These are phyloP conservation scores for Bubo blakistoni DNA, from an alignment of 2,113 vertebrate genomes.

Conservation along the genomic window DNA sequence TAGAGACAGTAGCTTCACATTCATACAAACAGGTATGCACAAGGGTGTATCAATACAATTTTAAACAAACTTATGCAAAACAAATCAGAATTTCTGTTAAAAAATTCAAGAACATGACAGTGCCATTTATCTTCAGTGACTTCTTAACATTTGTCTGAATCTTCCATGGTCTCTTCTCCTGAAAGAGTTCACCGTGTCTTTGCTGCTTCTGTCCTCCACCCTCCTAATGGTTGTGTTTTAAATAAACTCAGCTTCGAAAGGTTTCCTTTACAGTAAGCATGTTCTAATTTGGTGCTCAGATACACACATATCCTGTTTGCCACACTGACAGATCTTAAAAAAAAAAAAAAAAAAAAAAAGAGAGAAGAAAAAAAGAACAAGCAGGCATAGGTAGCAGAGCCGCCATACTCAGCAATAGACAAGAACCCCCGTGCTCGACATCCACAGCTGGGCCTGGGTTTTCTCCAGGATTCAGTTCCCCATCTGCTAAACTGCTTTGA, in stretches of 20 bases:
- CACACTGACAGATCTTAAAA: not conserved
- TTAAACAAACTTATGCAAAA: not conserved
- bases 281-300: not conserved
- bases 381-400: not conserved
- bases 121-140: not conserved
- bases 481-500: not conserved
- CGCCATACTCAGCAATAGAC: rapidly evolving
- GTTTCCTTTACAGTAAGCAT: slow-evolving; percentile 6
- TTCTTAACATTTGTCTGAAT: not conserved
- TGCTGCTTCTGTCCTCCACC: not conserved
- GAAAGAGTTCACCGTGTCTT: not conserved
- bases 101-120: not conserved
- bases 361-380: not conserved
- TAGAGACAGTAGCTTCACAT: not conserved
- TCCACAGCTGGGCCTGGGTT: not conserved
- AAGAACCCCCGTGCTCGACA: not conserved
- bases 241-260: slow-evolving; percentile 1
- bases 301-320: slow-evolving; percentile 15
- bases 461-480: not conserved
- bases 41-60: not conserved
- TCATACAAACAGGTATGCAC: not conserved
- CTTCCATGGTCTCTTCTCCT: not conserved
- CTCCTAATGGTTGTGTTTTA: not conserved
- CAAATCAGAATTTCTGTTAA: not conserved
- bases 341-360: not conserved